Base-by-base conservation (phyloP, 2,113 vertebrate genomes). In the Acanthisitta chloris region DNA sequence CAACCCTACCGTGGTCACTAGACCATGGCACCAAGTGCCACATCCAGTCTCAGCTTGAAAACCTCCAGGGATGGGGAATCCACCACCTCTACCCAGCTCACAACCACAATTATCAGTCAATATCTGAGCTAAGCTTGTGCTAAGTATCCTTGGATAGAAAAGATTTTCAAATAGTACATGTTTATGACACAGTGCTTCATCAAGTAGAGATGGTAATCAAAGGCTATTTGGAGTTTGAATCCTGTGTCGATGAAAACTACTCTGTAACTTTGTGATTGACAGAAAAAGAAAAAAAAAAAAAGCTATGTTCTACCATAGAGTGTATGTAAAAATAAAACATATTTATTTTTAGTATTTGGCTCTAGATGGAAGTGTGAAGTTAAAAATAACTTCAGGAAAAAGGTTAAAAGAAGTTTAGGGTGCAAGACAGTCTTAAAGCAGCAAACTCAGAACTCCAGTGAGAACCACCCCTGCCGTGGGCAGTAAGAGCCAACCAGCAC, bases 271-370 rank as follows among this genome's bases (percentile, higher is more conserved):
- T 14, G 10, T 49, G 55, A 96, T 17, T 93, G 93, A 72, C 43
- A 4, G 33, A 26, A 29, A 3, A 1, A 26, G n/a, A 3, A 1
- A 9, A 12, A 57, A 52, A 69, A 52, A 76, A 48, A 45, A 24
- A 51, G 7, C 48, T 57, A 4, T 62, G 31, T 77, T 84, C 77
- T 88, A 84, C 55, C 43, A 62, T 0, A 49, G 31, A 65, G 36
- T 13, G 16, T 20, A 78, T n/a, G 29, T 69, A 91, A 88, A 96
- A 91, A 86, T 36, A 86, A 95, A 91, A 65, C 28, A 6, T 66
- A 64, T 81, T 96, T 96, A 86, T 91, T 83, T 88, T 94, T 91
- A 95, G 80, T 73, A 92, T 91, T 92, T 96, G 83, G 76, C 69
- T 94, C 49, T 81, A 70, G 42, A 81, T 70, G 17, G 77, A 95